phyloP scores from a whole-genome alignment of 2,113 vertebrate genomes.

The Oryctolagus cuniculus region mOryCun1.1 NC_091439.1:103122001-103122500 shows the following conservation, averaged over 20 bases:
- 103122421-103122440: background rate
- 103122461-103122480: background rate
- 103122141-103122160: too few species aligned
- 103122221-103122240: constrained; percentile 11
- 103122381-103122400: background rate
- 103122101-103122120: too few species aligned
- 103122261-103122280: background rate
- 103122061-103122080: too few species aligned
- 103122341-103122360: background rate
- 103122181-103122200: background rate
- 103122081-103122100: too few species aligned
- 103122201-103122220: background rate
- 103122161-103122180: background rate
- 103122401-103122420: background rate
- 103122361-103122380: background rate
- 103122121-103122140: too few species aligned
- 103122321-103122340: background rate
- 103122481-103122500: background rate
- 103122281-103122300: background rate
- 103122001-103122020: constrained; percentile 36
- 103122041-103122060: too few species aligned
- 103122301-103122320: background rate
- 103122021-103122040: background rate
- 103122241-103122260: constrained; percentile 21
- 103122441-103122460: background rate